A percentile compares a stretch with the other conserved stretches of the same genome.
Evolutionary conservation across 2,797 vertebrate genomes (phyloP).

Genomic region (Crocodylus rhombifer): DNA sequence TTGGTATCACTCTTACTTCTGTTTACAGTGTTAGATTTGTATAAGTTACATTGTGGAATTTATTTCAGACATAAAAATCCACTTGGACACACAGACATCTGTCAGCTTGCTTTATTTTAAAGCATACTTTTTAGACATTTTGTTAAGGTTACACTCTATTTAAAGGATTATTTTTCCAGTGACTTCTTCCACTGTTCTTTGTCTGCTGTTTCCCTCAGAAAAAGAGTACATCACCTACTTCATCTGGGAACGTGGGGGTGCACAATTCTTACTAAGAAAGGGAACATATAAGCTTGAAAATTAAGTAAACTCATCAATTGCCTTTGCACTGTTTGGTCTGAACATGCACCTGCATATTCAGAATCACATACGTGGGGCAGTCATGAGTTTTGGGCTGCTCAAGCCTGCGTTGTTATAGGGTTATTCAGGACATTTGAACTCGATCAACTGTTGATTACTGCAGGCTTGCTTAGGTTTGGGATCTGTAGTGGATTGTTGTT

Average conservation of each 20-base stretch:
- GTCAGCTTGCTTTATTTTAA: not conserved
- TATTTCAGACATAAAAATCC: not conserved
- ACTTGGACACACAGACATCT: slow-evolving; percentile 3
- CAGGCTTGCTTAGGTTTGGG: not conserved
- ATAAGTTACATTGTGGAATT: slow-evolving; percentile 1
- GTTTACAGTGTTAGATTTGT: not conserved
- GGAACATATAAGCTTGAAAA: too few relatives aligned
- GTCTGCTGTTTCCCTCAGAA: not conserved
- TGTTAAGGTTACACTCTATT: not conserved
- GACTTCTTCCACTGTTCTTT: not conserved
- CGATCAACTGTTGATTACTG: not conserved
- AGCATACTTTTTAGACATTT: not conserved
- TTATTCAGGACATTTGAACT: not conserved
- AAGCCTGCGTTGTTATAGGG: not conserved
- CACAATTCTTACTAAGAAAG: too few relatives aligned
- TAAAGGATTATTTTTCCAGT: not conserved
- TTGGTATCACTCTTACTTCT: not conserved
- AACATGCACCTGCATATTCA: too few relatives aligned
- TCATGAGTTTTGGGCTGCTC: too few relatives aligned
- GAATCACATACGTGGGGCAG: too few relatives aligned
- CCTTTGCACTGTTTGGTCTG: too few relatives aligned
- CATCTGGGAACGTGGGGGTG: too few relatives aligned
- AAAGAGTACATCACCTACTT: too few relatives aligned
- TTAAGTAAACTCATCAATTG: too few relatives aligned
- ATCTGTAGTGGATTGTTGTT: not conserved